Conservation (phyloP, 2,113 vertebrate genomes). For the Upupa epops region DNA sequence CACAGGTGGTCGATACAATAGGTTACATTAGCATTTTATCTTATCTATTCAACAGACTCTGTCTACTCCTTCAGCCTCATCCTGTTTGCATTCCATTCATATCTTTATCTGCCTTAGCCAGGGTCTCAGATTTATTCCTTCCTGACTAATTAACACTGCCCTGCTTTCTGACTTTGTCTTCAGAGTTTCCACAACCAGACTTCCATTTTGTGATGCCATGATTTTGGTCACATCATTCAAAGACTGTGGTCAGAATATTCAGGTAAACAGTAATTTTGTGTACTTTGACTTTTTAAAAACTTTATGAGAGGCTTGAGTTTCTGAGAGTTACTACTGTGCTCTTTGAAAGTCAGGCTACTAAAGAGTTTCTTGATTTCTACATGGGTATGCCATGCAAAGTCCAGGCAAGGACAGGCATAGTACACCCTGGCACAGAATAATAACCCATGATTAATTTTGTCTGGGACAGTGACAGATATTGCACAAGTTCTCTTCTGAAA, state of each 20-base stretch:
- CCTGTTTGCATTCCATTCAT: no score
- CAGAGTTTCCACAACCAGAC: no score
- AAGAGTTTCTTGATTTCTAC: background rate
- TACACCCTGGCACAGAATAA: background rate
- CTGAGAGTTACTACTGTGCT: background rate
- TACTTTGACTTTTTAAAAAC: background rate
- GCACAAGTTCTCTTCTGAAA: background rate
- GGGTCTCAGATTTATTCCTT: no score
- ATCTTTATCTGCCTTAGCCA: no score
- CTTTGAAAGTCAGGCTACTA: background rate
- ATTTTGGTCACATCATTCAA: background rate
- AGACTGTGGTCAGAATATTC: background rate
- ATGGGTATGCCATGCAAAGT: background rate
- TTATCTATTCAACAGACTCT: no score
- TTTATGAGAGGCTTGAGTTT: background rate
- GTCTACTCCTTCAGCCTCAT: no score
- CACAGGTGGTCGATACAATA: no score
- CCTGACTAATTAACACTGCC: no score
- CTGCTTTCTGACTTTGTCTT: no score
- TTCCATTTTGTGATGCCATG: background rate
- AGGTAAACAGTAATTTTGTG: background rate
- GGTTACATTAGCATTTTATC: no score
- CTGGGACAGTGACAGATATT: background rate
- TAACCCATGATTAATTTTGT: background rate
- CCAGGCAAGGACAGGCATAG: background rate